These are phyloP conservation scores for Pseudeuparius sepicola DNA, from an alignment of 2,888 invertebrate genomes.

Conservation along the genomic window DNA sequence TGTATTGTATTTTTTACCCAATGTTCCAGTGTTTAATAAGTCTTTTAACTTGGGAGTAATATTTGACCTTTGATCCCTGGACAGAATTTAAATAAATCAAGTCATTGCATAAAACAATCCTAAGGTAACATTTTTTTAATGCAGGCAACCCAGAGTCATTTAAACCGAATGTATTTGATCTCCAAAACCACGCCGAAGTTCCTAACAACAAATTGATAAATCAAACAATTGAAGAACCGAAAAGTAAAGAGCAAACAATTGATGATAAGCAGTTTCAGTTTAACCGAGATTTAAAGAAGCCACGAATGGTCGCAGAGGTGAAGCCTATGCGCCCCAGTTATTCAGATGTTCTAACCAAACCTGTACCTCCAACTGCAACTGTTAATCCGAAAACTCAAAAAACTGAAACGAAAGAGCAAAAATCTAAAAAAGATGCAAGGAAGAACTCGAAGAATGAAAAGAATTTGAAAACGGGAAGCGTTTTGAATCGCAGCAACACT, in stretches of 20 bases:
- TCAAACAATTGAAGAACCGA: too few species aligned
- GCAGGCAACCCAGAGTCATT: constrained; percentile 42
- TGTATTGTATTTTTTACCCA: too few species aligned
- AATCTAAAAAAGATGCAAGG: constrained; percentile 37
- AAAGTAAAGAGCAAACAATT: constrained; percentile 18
- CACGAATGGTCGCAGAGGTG: constrained; percentile 72
- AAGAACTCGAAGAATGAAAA: constrained; percentile 39
- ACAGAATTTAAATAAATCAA: too few species aligned
- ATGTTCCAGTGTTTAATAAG: too few species aligned
- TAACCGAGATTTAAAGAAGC: constrained; percentile 46
- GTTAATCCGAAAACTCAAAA: constrained; percentile 35
- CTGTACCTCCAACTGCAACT: constrained; percentile 37
- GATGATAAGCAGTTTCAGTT: constrained; percentile 43
- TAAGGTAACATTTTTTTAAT: too few species aligned
- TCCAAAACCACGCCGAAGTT: constrained; percentile 31
- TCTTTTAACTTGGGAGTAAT: too few species aligned
- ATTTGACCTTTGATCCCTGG: too few species aligned
- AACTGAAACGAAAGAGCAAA: constrained; percentile 36
- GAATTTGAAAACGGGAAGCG: constrained; percentile 29
- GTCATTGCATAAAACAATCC: too few species aligned
- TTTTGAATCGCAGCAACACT: constrained; percentile 44
- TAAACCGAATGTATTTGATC: constrained; percentile 38
- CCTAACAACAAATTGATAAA: too few species aligned
- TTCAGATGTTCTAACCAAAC: constrained; percentile 72
- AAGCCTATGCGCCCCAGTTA: constrained; percentile 81